phyloP scores from a whole-genome alignment of 35 echinoderm and acorn worm species.

The Ptychodera flava region DNA sequence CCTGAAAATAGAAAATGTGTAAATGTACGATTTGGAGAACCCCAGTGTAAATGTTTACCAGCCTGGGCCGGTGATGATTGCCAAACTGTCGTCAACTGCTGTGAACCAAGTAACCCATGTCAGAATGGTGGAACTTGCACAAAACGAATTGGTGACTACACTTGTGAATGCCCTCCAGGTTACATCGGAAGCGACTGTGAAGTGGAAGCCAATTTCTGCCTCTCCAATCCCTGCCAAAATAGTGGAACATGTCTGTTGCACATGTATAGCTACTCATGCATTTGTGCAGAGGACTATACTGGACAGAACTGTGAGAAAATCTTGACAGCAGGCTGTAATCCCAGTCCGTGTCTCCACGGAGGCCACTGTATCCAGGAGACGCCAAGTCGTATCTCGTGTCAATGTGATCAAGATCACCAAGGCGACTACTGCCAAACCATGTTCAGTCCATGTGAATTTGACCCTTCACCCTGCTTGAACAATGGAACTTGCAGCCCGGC shows the following conservation, averaged over 20 bases:
- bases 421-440: too few relatives aligned
- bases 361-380: slow-evolving; percentile 8
- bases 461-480: too few relatives aligned
- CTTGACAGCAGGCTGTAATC: not conserved
- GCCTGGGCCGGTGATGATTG: not conserved
- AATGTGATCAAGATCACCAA: too few relatives aligned
- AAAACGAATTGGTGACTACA: slow-evolving; percentile 24
- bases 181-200: too few relatives aligned
- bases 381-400: too few relatives aligned
- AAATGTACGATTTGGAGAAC: too few relatives aligned
- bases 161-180: slow-evolving; percentile 39
- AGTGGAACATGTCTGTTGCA: not conserved
- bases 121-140: slow-evolving; percentile 30
- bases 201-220: slow-evolving; percentile 8
- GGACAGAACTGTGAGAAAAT: slow-evolving; percentile 23
- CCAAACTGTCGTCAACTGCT: slow-evolving; percentile 11
- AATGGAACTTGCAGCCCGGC: too few relatives aligned
- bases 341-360: slow-evolving; percentile 14
- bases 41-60: not conserved
- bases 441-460: too few relatives aligned
- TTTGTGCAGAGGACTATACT: not conserved
- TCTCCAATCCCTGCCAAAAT: slow-evolving; percentile 23
- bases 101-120: slow-evolving; percentile 18
- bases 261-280: slow-evolving; percentile 8
- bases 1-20: too few relatives aligned